phyloP scores from a whole-genome alignment of 2,888 invertebrate genomes.

The Dermolepida albohirtum region DNA sequence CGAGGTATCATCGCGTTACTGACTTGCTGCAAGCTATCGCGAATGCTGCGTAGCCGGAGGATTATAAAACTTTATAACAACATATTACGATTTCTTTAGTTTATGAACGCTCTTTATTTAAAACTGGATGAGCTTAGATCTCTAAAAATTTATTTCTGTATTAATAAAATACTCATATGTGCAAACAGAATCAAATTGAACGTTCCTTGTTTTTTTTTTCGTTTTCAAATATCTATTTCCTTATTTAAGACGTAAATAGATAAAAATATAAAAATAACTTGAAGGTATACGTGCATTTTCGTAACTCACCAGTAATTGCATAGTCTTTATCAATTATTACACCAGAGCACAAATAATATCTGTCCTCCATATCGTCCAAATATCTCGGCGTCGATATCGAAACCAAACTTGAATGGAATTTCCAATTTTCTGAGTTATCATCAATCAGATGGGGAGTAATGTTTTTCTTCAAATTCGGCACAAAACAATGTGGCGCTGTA shows the following conservation, averaged over 20 bases:
- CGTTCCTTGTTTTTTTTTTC: too few species aligned
- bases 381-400: slow-evolving; percentile 10
- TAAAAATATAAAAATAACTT: background rate
- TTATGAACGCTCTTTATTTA: too few species aligned
- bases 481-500: slow-evolving; percentile 11
- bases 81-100: too few species aligned
- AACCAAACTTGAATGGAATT: slow-evolving; percentile 4
- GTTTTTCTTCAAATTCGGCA: background rate
- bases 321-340: slow-evolving; percentile 2
- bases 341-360: slow-evolving; percentile 7
- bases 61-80: too few species aligned
- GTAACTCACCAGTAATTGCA: slow-evolving; percentile 11
- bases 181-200: too few species aligned
- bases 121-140: too few species aligned
- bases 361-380: slow-evolving; percentile 3
- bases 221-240: too few species aligned
- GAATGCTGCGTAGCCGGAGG: too few species aligned
- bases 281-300: background rate
- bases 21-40: too few species aligned
- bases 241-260: background rate
- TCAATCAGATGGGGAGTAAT: background rate
- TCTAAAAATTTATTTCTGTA: too few species aligned
- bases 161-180: too few species aligned
- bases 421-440: background rate
- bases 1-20: too few species aligned